These are phyloP conservation scores for Sesamia inferens DNA, from an alignment of 2,888 invertebrate species.

Conservation along the genomic window DNA sequence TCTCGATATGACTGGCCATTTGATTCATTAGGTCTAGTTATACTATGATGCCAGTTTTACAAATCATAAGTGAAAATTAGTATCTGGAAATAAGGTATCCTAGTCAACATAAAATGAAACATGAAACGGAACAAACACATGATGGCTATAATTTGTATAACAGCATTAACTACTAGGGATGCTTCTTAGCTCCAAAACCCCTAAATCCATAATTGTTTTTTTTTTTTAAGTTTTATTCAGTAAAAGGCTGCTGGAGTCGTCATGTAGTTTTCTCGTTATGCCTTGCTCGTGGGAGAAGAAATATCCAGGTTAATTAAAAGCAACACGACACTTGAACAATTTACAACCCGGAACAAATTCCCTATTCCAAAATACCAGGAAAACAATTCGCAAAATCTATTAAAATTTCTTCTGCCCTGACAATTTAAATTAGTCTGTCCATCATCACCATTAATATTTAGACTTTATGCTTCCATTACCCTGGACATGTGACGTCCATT, in stretches of 20 bases:
- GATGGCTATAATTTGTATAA: not conserved
- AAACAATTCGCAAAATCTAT: conserved; percentile 24
- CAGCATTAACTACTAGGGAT: not conserved
- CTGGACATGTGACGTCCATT: conserved; percentile 27
- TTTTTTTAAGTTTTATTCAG: not conserved
- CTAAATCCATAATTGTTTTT: not conserved
- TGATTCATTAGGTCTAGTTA: no score
- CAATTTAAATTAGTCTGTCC: conserved; percentile 36
- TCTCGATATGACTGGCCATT: no score
- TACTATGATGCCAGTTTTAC: not conserved
- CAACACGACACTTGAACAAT: conserved; percentile 1
- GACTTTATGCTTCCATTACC: conserved; percentile 44
- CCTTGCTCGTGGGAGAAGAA: not conserved
- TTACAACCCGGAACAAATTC: conserved; percentile 12
- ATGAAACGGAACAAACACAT: not conserved
- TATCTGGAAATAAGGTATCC: not conserved
- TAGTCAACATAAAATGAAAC: not conserved
- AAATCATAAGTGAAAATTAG: not conserved
- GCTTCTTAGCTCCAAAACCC: no score
- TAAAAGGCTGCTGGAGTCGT: fast-evolving
- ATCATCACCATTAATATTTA: conserved; percentile 35
- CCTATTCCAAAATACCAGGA: conserved; percentile 11
- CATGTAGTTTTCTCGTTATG: not conserved
- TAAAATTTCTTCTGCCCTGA: conserved; percentile 29
- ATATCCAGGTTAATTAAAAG: not conserved